phyloP scores from a whole-genome alignment of 2,888 invertebrate species.

The Mechanitis mazaeus region DNA sequence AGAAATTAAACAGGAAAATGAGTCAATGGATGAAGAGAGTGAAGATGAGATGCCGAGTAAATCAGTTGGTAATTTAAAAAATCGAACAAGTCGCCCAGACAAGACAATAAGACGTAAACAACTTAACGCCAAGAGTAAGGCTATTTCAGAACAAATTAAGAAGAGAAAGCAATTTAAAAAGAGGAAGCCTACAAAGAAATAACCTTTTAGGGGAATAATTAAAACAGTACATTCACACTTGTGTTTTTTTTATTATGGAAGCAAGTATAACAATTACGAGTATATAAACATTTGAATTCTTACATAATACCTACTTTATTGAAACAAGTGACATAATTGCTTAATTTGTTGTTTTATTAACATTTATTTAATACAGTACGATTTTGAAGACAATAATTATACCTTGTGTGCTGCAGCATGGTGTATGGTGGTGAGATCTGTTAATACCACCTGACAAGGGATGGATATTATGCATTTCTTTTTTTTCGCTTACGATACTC shows the following conservation, averaged over 20 bases:
- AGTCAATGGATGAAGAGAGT: conserved; percentile 35
- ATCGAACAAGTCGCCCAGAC: conserved; percentile 55
- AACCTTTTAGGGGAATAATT: conserved; percentile 23
- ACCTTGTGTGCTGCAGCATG: too few species aligned
- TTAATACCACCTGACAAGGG: too few species aligned
- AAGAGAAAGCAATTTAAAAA: conserved; percentile 64
- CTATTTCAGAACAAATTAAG: conserved; percentile 67
- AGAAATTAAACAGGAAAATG: conserved; percentile 45
- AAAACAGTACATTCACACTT: conserved; percentile 23
- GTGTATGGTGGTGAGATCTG: too few species aligned
- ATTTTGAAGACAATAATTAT: too few species aligned
- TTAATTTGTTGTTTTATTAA: too few species aligned
- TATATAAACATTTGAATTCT: too few species aligned
- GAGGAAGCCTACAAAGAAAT: conserved; percentile 51
- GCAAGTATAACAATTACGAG: too few species aligned
- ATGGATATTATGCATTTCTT: too few species aligned
- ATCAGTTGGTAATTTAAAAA: conserved; percentile 45
- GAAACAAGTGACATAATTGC: too few species aligned
- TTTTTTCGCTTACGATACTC: too few species aligned
- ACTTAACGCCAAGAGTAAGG: conserved; percentile 65
- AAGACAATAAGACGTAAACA: conserved; percentile 70
- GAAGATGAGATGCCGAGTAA: conserved; percentile 38
- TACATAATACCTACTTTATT: too few species aligned
- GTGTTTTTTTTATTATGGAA: conserved; percentile 19
- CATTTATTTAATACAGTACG: too few species aligned